Base-by-base conservation (phyloP, 2,888 invertebrate genomes). In the Thecocarcelia acutangulata region DNA sequence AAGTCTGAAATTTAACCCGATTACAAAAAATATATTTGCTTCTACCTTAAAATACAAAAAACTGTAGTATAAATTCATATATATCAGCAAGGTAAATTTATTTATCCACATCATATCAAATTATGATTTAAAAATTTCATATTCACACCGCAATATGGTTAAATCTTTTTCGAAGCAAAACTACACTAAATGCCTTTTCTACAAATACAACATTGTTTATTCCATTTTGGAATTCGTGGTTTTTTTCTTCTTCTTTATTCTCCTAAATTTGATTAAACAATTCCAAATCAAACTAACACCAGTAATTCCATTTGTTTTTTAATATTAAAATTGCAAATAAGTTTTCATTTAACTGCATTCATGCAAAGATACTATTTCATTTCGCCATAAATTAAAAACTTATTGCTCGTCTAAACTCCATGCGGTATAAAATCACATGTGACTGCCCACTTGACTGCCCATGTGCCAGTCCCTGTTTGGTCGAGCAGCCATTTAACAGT, bases 301-400 rank as follows among this genome's bases (percentile, higher is more conserved):
- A 72, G 52, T 78, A 74, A 82, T 74, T 52, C 64, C 64, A 78
- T 70, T 74, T 78, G 74, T 42, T 73, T 78, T n/a, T 70, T 70
- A 58, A 78, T 78, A 78, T 82, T 82, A 64, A 82, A 82, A 82
- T 78, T 82, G 73, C 69, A 82, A 82, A 82, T 78, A 82, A 73
- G 82, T 74, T 78, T 82, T 78, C 74, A 82, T 77, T 77, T 78
- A 74, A 63, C 54, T 69, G 56, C 40, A 69, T 28, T 70, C 48
- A 19, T 28, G 46, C 21, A 56, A 24, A 17, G 44, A 37, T 11
- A 40, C 15, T 21, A 19, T 12, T 19, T 52, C 24, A 42, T 44
- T 50, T n/a, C n/a, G 6, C 3, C 44, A 63, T 33, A 63, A 63
- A 73, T 73, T 33, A 63, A 73, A 73, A 61, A 52, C 4, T 19